Base-by-base conservation (phyloP, 2,888 invertebrate species). In the Ophion obscuratus region DNA sequence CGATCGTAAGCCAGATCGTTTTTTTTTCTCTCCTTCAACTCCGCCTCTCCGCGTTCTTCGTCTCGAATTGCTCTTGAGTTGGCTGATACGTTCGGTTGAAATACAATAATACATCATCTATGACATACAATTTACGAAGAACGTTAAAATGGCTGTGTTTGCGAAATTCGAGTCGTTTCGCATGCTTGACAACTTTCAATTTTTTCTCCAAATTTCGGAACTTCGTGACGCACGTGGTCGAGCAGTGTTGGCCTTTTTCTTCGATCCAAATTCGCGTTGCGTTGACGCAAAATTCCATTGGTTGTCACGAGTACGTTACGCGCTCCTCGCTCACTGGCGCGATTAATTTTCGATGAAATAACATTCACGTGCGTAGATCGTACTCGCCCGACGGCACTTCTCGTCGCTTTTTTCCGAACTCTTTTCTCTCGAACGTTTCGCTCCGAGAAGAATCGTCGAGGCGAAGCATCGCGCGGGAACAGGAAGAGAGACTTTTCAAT, bases 1-100 rank as follows among this genome's bases (percentile, higher is more conserved):
- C 70, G 59, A 70, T 75, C 24, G 31, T 64, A 71, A 70, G 44
- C 70, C 44, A 78, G 67, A 27, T 78, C 11, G 44, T 61, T 59
- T 61, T 57, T 57, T 67, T 66, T 36, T 44, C 59, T 57, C 17
- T 66, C 59, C 24, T 40, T 64, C 14, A 31, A 70, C 44, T 61
- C 20, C 20, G 68, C 11, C 27, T 53, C 17, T 17, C 1, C 53
- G 14, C 53, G 53, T 53, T 14, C 14, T 53, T 14, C 40, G 40
- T 40, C 40, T 40, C 53, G 53, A 53, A 53, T 53, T 53, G 53
- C 53, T 53, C 11, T 17, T 2, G 14, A 53, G 17, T 53, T 53
- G 53, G 53, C 14, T 53, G 14, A 2, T 53, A 3, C 53, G 14
- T 53, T 53, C 53, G 40, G 40, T 40, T 9, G 40, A 2, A 53